Base-by-base conservation (phyloP, 2,888 invertebrate genomes). In the Pyrocoelia pectoralis region DNA sequence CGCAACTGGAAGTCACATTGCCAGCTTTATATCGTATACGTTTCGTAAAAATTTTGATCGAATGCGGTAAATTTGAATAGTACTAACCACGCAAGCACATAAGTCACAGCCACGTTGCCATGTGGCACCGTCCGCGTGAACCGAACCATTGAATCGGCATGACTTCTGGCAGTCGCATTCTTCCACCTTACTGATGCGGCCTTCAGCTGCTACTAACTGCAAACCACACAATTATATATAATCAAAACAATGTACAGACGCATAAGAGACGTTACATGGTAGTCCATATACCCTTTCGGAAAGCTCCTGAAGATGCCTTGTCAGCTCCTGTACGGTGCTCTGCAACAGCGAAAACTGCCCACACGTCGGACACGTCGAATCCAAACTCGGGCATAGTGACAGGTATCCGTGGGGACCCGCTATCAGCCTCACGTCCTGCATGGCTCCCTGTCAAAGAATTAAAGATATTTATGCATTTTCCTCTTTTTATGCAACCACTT, bases 161-260 rank as follows among this genome's bases (percentile, higher is more conserved):
- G 93, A 92, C 83, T 92, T 93, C 83, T 91, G 91, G 83, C 95
- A 95, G 84, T 95, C 94, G 82, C 95, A 95, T 81, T 92, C 90
- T 83, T 95, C 94, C 77, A 94, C 85, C 77, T 88, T 87, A 77
- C 87, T 85, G 80, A 94, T 86, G 73, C 92, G 87, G 75, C 88
- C 87, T 82, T 95, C 94, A 71, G 93, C 89, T 78, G 88, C 89
- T 80, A 88, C 88, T 84, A 95, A 86, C 94, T 95, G 85, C 71
- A 83, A 73, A 74, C 70, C 74, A 71, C 73, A 73, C 72, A 78
- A 77, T 76, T 77, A 74, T 75, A 76, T 76, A 74, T 71, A 75
- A 77, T 77, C 76, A 77, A 76, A 75, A 77, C 76, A 78, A 73
- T 76, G 76, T 77, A 76, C 75, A 77, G 78, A 78, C 78, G 77